Base-by-base conservation (phyloP, 2,797 vertebrate species). In the Apodemus agrarius region DNA sequence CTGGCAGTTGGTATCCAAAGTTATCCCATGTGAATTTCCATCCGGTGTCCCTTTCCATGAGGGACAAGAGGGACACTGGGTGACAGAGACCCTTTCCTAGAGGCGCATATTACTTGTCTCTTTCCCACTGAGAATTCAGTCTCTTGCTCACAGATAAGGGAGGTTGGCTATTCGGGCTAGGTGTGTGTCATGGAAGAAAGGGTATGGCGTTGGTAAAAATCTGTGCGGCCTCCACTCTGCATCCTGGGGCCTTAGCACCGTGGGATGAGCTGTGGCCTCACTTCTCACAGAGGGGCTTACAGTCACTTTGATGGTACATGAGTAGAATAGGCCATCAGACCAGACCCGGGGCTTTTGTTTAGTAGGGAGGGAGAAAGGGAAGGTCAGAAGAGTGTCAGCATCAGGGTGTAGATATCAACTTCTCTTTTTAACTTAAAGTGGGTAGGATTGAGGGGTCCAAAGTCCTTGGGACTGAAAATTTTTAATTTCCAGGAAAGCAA, bases 61-160 rank as follows among this genome's bases (percentile, higher is more conserved):
- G n/a, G 2, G 13, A 21, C 0, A 22, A 65, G 34, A 52, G 40
- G 34, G 46, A 8, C n/a, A 0, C 13, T 0, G 6, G 46, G 76
- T 34, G 2, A 12, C 21, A 12, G 46, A 1, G 3, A 17, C 0
- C 1, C 6, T 31, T 29, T 26, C n/a, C 5, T 0, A 54, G 24
- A 9, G 63, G 19, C n/a, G 14, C 2, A 0, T 8, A n/a, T 4
- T 19, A 16, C 29, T 54, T 80, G 40, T 74, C 16, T 19, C 10
- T 29, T n/a, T 84, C 63, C 17, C 26, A 29, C 0, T 4, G 49
- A 14, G 43, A 82, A 40, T 49, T 74, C 54, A 17, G 72, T 72
- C 40, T 79, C 19, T 75, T 8, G 7, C 31, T 49, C 52, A 31
- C 8, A 16, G 19, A 2, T 3, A 1, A 5, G 6, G 1, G 46